Conservation (phyloP, 2,888 invertebrate genomes). For the Hirtodrosophila alboralis region DNA sequence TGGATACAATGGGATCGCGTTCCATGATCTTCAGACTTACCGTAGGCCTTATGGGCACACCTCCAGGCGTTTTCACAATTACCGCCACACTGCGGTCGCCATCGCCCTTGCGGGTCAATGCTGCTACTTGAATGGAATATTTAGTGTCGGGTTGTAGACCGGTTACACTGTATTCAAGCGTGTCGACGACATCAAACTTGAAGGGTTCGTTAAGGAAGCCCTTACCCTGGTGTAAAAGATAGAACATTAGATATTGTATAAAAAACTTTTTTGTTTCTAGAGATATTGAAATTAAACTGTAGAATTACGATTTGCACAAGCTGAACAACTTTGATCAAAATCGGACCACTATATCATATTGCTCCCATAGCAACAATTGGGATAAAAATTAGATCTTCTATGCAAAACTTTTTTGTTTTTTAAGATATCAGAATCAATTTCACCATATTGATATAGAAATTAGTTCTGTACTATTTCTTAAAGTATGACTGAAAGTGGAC, state of each 20-base stretch:
- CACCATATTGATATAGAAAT: too few relatives aligned
- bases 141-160: constrained; percentile 97
- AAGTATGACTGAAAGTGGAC: too few relatives aligned
- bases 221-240: constrained; percentile 79
- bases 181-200: constrained; percentile 93
- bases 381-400: too few relatives aligned
- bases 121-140: constrained; percentile 97
- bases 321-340: too few relatives aligned
- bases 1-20: constrained; percentile 93
- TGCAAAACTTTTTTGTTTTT: too few relatives aligned
- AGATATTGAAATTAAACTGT: too few relatives aligned
- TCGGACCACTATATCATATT: too few relatives aligned
- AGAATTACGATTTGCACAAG: too few relatives aligned
- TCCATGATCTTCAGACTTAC: constrained; percentile 92
- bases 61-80: constrained; percentile 95
- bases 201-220: constrained; percentile 94
- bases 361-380: too few relatives aligned
- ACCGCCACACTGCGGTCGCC: constrained; percentile 95
- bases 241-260: not conserved
- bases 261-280: too few relatives aligned
- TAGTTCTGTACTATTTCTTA: too few relatives aligned
- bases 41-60: constrained; percentile 93
- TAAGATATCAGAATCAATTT: too few relatives aligned
- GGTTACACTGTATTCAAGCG: constrained; percentile 92
- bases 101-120: constrained; percentile 97